phyloP scores from a whole-genome alignment of 2,113 vertebrate species.

The Scartelaos histophorus region DNA sequence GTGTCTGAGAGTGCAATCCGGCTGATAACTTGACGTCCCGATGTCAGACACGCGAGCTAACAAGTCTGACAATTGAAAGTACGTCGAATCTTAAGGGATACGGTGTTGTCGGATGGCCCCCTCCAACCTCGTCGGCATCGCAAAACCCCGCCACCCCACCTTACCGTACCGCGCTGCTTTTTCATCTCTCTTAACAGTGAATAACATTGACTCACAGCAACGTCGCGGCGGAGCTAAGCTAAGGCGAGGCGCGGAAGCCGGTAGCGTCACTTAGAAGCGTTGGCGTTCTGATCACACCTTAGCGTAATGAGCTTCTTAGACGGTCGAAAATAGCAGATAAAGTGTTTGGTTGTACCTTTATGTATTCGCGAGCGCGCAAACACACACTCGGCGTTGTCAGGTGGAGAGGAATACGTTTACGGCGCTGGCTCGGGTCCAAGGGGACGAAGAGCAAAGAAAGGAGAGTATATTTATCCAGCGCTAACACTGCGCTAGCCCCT shows the following conservation, averaged over 20 bases:
- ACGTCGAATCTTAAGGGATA: constrained; percentile 55
- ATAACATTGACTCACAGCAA: constrained; percentile 68
- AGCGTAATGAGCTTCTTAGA: constrained; percentile 86
- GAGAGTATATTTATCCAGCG: not conserved
- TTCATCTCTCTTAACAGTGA: constrained; percentile 73
- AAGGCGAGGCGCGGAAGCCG: constrained; percentile 69
- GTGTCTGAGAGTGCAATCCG: constrained; percentile 53
- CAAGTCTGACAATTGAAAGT: constrained; percentile 67
- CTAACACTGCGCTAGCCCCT: not conserved
- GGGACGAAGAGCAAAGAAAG: constrained; percentile 47
- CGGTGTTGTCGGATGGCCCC: constrained; percentile 54
- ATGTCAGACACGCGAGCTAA: constrained; percentile 67
- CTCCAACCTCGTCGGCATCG: constrained; percentile 42
- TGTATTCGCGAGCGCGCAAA: constrained; percentile 16
- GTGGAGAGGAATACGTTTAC: constrained; percentile 80
- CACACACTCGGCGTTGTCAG: constrained; percentile 68
- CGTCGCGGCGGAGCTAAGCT: constrained; percentile 37
- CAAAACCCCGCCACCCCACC: constrained; percentile 42
- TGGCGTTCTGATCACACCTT: constrained; percentile 83
- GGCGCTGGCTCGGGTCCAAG: constrained; percentile 58
- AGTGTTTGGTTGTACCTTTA: constrained; percentile 44
- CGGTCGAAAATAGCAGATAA: constrained; percentile 79
- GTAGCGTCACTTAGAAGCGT: constrained; percentile 64
- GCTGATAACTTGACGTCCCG: constrained; percentile 50
- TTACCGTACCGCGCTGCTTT: constrained; percentile 34